Conservation (phyloP, 2,888 invertebrate species). For the Calameuta pallipes region DNA sequence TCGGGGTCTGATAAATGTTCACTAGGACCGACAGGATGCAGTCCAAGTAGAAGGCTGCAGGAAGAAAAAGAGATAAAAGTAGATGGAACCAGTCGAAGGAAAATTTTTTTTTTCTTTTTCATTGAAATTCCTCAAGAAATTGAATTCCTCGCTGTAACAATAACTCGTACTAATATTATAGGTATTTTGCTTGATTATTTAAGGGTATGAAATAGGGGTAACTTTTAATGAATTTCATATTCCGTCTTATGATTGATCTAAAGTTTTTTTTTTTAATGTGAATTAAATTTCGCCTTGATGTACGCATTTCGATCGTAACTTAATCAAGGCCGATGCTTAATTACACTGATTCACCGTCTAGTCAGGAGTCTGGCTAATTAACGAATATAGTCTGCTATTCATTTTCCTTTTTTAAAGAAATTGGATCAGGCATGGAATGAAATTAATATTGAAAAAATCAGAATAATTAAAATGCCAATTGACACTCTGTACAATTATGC, state of each 20-base stretch:
- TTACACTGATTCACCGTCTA: neutral
- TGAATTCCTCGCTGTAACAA: neutral
- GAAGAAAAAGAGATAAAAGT: conserved; percentile 1
- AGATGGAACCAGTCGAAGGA: conserved; percentile 6
- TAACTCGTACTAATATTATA: neutral
- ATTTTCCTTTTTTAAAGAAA: neutral
- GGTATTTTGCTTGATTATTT: neutral
- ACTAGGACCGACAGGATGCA: neutral
- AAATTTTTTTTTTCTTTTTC: neutral
- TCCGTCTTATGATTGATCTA: neutral
- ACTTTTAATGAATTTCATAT: neutral
- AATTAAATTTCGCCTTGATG: neutral
- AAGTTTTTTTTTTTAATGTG: neutral
- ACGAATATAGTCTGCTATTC: too few species aligned
- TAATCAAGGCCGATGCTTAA: neutral
- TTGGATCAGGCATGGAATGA: neutral
- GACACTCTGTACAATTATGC: neutral
- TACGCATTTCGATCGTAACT: neutral
- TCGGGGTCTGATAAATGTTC: neutral
- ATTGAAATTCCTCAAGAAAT: neutral
- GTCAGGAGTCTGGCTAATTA: too few species aligned
- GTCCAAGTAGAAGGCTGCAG: neutral
- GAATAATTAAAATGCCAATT: neutral
- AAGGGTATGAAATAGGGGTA: neutral
- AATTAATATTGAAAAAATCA: neutral